Conservation (phyloP, 2,888 invertebrate genomes). For the Harpagoxenus sublaevis region DNA sequence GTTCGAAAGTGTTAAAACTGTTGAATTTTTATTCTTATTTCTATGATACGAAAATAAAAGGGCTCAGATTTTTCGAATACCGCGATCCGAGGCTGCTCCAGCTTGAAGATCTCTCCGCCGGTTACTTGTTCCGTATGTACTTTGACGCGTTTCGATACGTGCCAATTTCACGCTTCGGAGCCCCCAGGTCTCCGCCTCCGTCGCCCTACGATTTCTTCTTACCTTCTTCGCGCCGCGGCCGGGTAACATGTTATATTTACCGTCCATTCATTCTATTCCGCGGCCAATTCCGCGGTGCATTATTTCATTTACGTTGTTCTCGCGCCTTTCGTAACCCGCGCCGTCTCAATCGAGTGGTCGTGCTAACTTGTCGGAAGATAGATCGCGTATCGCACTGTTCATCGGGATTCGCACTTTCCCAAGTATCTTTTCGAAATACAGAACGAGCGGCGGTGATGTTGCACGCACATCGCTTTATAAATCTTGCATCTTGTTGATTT, state of each 20-base stretch:
- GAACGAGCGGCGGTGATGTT: conserved; percentile 26
- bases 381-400: conserved; percentile 33
- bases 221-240: conserved; percentile 4
- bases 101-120: neutral
- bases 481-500: conserved; percentile 22
- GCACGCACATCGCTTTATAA: conserved; percentile 16
- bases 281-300: conserved; percentile 28
- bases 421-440: conserved; percentile 42
- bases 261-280: conserved; percentile 47
- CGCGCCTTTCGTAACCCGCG: conserved; percentile 34
- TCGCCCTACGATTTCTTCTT: conserved; percentile 42
- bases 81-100: neutral
- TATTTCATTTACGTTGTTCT: conserved; percentile 47
- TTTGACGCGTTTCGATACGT: conserved; percentile 49
- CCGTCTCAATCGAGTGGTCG: conserved; percentile 48
- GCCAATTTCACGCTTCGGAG: conserved; percentile 58
- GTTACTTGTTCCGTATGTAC: conserved; percentile 33
- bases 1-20: neutral
- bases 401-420: conserved; percentile 49
- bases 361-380: conserved; percentile 30
- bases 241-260: conserved; percentile 38
- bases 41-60: neutral
- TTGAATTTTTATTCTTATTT: neutral
- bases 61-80: conserved; percentile 1
- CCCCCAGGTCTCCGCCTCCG: neutral